Evolutionary conservation across 92 coral and sea anemone species (phyloP).

Genomic region (Diadumene lineata): DNA sequence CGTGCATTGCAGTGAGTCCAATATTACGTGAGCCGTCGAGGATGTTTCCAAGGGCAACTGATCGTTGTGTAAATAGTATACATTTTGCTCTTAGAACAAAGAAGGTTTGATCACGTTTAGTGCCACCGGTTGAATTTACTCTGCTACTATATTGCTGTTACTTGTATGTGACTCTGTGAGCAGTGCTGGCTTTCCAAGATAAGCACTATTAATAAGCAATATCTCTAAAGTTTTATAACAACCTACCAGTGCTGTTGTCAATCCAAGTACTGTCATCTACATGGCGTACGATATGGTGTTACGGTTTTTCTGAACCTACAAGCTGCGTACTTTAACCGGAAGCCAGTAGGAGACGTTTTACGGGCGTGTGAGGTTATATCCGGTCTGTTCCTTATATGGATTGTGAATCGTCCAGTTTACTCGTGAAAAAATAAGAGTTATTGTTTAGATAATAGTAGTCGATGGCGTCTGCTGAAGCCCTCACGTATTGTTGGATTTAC

Average conservation of each 20-base stretch:
- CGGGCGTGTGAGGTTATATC: constrained; percentile 7
- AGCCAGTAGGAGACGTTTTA: background rate
- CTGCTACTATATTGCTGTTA: too few relatives aligned
- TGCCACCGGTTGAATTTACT: background rate
- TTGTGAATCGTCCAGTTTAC: background rate
- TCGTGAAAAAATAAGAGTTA: background rate
- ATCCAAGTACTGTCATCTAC: too few relatives aligned
- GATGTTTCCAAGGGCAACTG: constrained; percentile 20
- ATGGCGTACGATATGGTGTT: background rate
- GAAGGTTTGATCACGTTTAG: constrained; percentile 6
- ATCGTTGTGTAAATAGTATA: constrained; percentile 3
- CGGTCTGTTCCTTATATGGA: constrained; percentile 18
- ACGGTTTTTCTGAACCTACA: constrained; percentile 1
- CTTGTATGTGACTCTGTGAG: too few relatives aligned
- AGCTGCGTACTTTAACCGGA: constrained; percentile 3
- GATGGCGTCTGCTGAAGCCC: background rate
- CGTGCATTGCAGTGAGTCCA: background rate
- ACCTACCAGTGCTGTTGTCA: background rate
- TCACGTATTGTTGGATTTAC: background rate
- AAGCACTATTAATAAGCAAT: too few relatives aligned
- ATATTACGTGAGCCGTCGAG: background rate
- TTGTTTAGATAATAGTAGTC: background rate
- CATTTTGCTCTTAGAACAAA: background rate
- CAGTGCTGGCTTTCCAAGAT: too few relatives aligned
- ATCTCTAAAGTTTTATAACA: background rate